Base-by-base conservation (phyloP, 2,888 invertebrate species). In the Nomada ferruginata region DNA sequence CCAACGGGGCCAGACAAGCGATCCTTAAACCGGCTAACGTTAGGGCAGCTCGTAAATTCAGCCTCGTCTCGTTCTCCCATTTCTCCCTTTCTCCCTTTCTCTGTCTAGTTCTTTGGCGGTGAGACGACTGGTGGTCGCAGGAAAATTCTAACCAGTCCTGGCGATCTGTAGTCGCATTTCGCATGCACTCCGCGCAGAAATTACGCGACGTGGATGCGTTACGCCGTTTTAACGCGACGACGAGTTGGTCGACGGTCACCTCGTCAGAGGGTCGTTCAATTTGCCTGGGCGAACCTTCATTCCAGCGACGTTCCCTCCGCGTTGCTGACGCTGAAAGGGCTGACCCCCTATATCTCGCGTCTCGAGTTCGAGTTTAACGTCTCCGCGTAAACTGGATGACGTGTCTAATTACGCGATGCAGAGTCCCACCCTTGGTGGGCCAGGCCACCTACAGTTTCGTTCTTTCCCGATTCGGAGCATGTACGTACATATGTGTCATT, bases 401-500 rank as follows among this genome's bases (percentile, higher is more conserved):
- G 89, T 89, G 89, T 89, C 90, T 90, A 90, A 90, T 90, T 89
- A 89, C 83, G 87, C 83, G 79, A 76, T 76, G 85, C 87, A 83
- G 83, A 86, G 84, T 85, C 72, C 74, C 11, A 66, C 70, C 70
- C 44, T 63, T 52, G 13, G 13, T n/a, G 26, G 47, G 20, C 44
- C 23, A 53, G 23, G 23, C 66, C 29, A 23, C 59, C 20, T n/a
- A 9, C 3, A 15, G 42, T 26, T 50, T 15, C 26, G 59, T 75
- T 75, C 64, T 75, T 77, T 74, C 52, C 10, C 23, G 36, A 65
- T 1, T 47, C 42, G 11, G 2, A 13, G n/a, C 2, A 64, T 5
- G 10, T 26, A 15, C 2, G 9, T 47, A 10, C 20, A n/a, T 9
- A 10, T 4, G 50, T 13, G 26, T 1, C 7, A 13, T 13, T 7